These are phyloP conservation scores for Hymenopus coronatus DNA, from an alignment of 2,888 invertebrate genomes.

Conservation along the genomic window DNA sequence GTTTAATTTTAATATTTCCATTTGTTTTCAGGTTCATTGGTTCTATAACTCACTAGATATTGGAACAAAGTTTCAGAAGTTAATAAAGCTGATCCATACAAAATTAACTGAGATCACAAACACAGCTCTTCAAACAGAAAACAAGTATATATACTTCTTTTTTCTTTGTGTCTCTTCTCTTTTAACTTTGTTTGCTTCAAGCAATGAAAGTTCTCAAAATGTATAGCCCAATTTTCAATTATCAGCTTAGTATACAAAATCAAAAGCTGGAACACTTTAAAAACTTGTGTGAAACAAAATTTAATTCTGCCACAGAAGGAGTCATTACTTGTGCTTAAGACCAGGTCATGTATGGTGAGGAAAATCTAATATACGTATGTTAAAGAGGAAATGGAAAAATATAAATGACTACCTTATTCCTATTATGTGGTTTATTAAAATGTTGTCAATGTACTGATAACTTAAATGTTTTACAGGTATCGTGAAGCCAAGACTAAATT, in stretches of 20 bases:
- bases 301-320: too few species aligned
- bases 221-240: too few species aligned
- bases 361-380: too few species aligned
- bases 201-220: too few species aligned
- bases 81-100: constrained; percentile 63
- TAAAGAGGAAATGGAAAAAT: too few species aligned
- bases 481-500: constrained; percentile 84
- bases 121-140: constrained; percentile 78
- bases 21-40: constrained; percentile 50
- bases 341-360: too few species aligned
- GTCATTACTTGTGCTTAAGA: too few species aligned
- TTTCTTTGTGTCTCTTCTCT: too few species aligned
- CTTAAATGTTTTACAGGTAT: constrained; percentile 54
- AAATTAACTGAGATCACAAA: constrained; percentile 71
- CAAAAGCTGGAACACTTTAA: too few species aligned
- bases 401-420: not conserved
- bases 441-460: not conserved
- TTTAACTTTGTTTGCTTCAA: too few species aligned
- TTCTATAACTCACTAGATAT: constrained; percentile 74
- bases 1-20: not conserved
- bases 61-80: constrained; percentile 62
- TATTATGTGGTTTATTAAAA: constrained; percentile 9
- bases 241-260: too few species aligned
- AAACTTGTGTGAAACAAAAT: too few species aligned
- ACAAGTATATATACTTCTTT: constrained; percentile 52